Evolutionary conservation across 2,113 vertebrate genomes (phyloP), one percentile per base, ranked within the genome.

Genomic region (Caloenas nicobarica): DNA sequence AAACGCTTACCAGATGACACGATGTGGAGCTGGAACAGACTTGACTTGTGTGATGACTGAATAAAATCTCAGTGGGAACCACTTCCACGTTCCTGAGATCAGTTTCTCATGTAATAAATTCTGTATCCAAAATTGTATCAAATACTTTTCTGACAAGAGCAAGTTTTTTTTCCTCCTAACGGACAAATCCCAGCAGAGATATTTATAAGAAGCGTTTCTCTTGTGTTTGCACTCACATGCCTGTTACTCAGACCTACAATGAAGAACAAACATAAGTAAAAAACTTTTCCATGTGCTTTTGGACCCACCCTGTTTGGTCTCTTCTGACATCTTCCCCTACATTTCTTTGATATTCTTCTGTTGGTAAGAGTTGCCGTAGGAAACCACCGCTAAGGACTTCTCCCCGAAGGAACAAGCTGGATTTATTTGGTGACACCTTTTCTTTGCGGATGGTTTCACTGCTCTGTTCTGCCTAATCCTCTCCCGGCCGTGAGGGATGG

Each of bases 51-150:
- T 91, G 94, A 96, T 96, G 94, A 91, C 91, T 77, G 31, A 92
- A 86, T 93, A 87, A 96, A 91, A 95, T 97, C 95, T 95, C 96
- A 95, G 93, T 93, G 95, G 96, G 92, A 96, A 88, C 90, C 71
- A 79, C 90, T 96, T 96, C 91, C 91, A 91, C 58, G 54, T 96
- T 96, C 93, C 94, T 81, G 71, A 93, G 92, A 95, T 90, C 80
- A 91, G 92, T 97, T 97, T 95, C 95, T 97, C 94, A 89, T 96
- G 95, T 91, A 93, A 95, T 96, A 96, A 97, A 97, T 96, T 96
- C 82, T 96, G 88, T 95, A 91, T 94, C 95, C 93, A 96, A 89
- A 97, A 91, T 91, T 88, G 77, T 92, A 93, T 96, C 94, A 96
- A 94, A 95, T 96, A 94, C 71, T 96, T 96, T 81, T 83, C 88